Evolutionary conservation across 2,888 invertebrate genomes (phyloP).

Genomic region (Clunio marinus): DNA sequence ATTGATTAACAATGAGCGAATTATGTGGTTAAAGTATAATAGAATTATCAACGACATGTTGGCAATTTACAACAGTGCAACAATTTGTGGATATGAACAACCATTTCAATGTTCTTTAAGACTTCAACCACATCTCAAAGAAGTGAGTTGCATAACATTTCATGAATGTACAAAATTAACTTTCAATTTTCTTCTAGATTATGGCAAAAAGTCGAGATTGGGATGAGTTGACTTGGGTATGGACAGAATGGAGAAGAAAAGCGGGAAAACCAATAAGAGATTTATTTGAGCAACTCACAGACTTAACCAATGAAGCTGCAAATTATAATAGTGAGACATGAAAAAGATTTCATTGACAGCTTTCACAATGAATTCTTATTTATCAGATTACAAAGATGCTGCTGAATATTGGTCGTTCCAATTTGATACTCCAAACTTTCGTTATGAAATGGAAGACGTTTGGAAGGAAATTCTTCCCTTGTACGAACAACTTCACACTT

Average conservation of each 20-base stretch:
- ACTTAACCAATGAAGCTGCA: slow-evolving; percentile 76
- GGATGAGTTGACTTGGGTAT: slow-evolving; percentile 80
- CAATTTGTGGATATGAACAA: slow-evolving; percentile 78
- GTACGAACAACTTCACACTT: slow-evolving; percentile 83
- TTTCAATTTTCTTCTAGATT: slow-evolving; percentile 54
- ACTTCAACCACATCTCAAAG: slow-evolving; percentile 71
- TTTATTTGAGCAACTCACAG: slow-evolving; percentile 72
- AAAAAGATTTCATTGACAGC: no score
- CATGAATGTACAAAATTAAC: background rate
- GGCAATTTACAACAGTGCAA: slow-evolving; percentile 78
- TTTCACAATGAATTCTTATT: no score
- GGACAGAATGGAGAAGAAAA: slow-evolving; percentile 87
- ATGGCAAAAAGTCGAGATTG: slow-evolving; percentile 81
- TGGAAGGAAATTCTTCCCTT: slow-evolving; percentile 83
- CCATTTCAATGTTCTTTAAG: slow-evolving; percentile 77
- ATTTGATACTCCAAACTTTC: slow-evolving; percentile 73
- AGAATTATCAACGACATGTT: slow-evolving; percentile 84
- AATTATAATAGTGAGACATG: slow-evolving; percentile 71
- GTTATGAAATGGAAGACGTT: slow-evolving; percentile 72
- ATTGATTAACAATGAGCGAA: slow-evolving; percentile 40
- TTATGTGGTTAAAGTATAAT: slow-evolving; percentile 80
- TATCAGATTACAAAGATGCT: slow-evolving; percentile 80
- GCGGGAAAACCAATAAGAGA: slow-evolving; percentile 76
- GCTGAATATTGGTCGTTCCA: slow-evolving; percentile 86
- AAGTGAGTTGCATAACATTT: slow-evolving; percentile 42